Conservation (phyloP, 2,888 invertebrate genomes). For the Amphipoea lucens region DNA sequence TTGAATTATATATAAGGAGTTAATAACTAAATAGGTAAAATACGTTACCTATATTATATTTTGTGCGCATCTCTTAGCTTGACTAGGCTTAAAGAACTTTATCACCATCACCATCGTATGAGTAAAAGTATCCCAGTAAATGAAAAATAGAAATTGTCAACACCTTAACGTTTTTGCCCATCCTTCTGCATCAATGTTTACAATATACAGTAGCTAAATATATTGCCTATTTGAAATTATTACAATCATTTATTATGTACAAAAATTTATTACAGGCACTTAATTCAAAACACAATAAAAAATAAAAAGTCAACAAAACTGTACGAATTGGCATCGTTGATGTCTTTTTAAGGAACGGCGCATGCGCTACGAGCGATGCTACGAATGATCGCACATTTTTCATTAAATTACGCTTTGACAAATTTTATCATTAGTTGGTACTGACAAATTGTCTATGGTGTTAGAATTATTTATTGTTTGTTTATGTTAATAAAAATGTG, state of each 20-base stretch:
- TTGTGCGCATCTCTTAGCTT: background rate
- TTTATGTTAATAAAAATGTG: slow-evolving; percentile 20
- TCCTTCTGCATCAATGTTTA: background rate
- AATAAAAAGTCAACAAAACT: slow-evolving; percentile 13
- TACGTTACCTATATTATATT: background rate
- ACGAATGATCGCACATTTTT: slow-evolving; percentile 30
- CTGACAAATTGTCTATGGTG: slow-evolving; percentile 15
- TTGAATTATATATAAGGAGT: background rate
- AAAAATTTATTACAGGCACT: background rate
- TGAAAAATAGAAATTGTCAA: background rate
- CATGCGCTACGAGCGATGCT: slow-evolving; percentile 47
- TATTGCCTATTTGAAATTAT: background rate
- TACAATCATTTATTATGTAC: background rate
- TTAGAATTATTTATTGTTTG: slow-evolving; percentile 33
- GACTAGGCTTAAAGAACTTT: background rate
- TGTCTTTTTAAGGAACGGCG: slow-evolving; percentile 72
- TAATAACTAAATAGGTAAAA: background rate
- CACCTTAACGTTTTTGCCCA: background rate
- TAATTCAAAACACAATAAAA: slow-evolving; percentile 18
- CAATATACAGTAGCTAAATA: background rate
- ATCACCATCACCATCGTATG: no score
- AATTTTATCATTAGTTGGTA: slow-evolving; percentile 17
- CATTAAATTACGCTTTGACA: slow-evolving; percentile 27
- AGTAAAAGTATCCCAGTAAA: no score
- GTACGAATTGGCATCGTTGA: slow-evolving; percentile 68